Percentiles rank a stretch among this genome's conserved stretches.
Evolutionary conservation across 2,797 vertebrate genomes (phyloP).

Genomic region (Acanthurus leucopareius): DNA sequence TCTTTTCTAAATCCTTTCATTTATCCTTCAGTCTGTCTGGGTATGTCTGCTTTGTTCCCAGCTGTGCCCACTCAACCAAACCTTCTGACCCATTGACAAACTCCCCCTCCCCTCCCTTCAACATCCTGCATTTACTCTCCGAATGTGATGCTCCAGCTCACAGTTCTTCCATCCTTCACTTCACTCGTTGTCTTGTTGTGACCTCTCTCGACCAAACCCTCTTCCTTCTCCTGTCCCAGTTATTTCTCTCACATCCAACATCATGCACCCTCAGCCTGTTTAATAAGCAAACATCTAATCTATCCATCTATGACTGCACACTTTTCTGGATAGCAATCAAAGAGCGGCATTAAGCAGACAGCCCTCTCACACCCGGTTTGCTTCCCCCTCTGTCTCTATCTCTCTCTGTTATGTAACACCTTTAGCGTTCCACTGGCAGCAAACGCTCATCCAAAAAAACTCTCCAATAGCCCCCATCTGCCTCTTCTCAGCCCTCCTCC

Average conservation of each 20-base stretch:
- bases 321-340: slow-evolving; percentile 51
- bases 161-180: slow-evolving; percentile 29
- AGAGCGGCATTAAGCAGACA: slow-evolving; percentile 53
- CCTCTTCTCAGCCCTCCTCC: slow-evolving; percentile 39
- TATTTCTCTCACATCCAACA: background rate
- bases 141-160: slow-evolving; percentile 28
- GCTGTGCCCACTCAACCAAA: slow-evolving; percentile 46
- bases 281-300: background rate
- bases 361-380: slow-evolving; percentile 29
- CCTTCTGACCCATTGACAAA: slow-evolving; percentile 28
- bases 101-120: background rate
- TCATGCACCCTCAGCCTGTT: background rate
- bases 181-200: slow-evolving; percentile 27
- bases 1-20: slow-evolving; percentile 40
- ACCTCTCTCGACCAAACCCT: slow-evolving; percentile 14
- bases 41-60: slow-evolving; percentile 38
- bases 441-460: slow-evolving; percentile 59
- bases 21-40: slow-evolving; percentile 36
- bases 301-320: slow-evolving; percentile 35
- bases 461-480: slow-evolving; percentile 19
- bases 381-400: slow-evolving; percentile 37
- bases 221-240: background rate
- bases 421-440: slow-evolving; percentile 59
- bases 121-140: slow-evolving; percentile 23
- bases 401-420: slow-evolving; percentile 66